phyloP scores from a whole-genome alignment of 1,140 invertebrate species.

The Drosophila lowei region DNA sequence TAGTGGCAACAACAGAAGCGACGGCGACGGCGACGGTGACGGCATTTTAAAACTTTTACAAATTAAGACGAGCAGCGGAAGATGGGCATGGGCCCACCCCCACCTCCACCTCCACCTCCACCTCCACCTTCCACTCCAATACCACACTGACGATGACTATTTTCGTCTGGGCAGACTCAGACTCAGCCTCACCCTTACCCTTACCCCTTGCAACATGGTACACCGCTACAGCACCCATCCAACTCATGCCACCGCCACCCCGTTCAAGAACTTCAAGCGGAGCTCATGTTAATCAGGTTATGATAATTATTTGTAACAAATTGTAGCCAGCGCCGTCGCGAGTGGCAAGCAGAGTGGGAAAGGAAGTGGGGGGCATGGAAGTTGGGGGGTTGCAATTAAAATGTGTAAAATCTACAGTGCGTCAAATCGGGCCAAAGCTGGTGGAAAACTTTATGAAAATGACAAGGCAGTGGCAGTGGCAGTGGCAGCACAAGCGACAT shows the following conservation, averaged over 20 bases:
- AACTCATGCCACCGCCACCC: neutral
- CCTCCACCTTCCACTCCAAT: neutral
- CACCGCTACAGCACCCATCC: no score
- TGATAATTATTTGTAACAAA: constrained; percentile 83
- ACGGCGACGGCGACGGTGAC: constrained; percentile 41
- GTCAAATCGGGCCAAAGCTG: constrained; percentile 52
- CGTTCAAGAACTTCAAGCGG: constrained; percentile 12
- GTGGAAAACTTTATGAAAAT: constrained; percentile 77
- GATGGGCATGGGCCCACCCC: constrained; percentile 3
- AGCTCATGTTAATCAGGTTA: constrained; percentile 83
- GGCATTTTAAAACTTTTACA: constrained; percentile 79
- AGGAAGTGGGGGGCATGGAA: neutral
- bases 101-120: neutral
- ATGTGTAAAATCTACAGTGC: constrained; percentile 67
- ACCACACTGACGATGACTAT: constrained; percentile 34
- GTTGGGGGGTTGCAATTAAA: constrained; percentile 66
- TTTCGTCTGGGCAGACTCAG: constrained; percentile 20
- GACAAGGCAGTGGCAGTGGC: constrained; percentile 51
- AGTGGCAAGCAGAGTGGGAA: no score
- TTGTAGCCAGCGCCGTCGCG: constrained; percentile 45
- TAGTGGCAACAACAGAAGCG: neutral
- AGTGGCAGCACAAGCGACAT: constrained; percentile 53
- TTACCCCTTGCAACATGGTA: no score
- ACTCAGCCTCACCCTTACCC: neutral
- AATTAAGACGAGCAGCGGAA: constrained; percentile 59